These are phyloP conservation scores for Gila robusta DNA, from an alignment of 2,797 vertebrate genomes.

Conservation along the genomic window DNA sequence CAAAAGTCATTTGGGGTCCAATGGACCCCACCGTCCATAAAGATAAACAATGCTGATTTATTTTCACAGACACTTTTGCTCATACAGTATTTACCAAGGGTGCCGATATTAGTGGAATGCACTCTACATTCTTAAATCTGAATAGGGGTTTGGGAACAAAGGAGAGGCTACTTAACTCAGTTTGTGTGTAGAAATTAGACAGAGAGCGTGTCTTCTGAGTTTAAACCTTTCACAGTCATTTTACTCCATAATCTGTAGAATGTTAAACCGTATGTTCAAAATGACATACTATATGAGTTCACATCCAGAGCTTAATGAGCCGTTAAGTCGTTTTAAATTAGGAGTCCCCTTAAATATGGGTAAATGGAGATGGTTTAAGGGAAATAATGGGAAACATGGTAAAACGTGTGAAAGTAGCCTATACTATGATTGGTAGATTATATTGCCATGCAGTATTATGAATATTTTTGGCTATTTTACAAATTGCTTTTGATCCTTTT, in stretches of 20 bases:
- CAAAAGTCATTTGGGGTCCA: no score
- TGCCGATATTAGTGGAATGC: no score
- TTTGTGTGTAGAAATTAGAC: not conserved
- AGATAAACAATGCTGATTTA: no score
- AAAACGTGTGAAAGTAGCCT: not conserved
- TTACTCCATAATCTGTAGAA: slow-evolving; percentile 18
- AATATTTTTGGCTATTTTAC: not conserved
- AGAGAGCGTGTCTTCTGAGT: not conserved
- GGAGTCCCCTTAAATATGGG: not conserved
- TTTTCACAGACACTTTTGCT: no score
- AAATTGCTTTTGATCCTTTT: not conserved
- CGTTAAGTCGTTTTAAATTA: slow-evolving; percentile 10
- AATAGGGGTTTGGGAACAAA: not conserved
- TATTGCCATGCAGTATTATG: not conserved
- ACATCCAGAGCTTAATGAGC: slow-evolving; percentile 13
- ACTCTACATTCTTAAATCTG: not conserved
- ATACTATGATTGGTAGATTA: not conserved
- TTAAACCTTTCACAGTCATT: slow-evolving; percentile 2
- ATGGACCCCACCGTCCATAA: no score
- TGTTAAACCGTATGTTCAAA: slow-evolving; percentile 9
- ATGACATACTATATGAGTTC: slow-evolving; percentile 2
- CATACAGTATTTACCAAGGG: no score
- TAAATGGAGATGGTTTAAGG: slow-evolving; percentile 1
- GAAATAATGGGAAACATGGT: not conserved
- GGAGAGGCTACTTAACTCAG: not conserved